Evolutionary conservation across 2,797 vertebrate species (phyloP).

Genomic region (Alcedo atthis): DNA sequence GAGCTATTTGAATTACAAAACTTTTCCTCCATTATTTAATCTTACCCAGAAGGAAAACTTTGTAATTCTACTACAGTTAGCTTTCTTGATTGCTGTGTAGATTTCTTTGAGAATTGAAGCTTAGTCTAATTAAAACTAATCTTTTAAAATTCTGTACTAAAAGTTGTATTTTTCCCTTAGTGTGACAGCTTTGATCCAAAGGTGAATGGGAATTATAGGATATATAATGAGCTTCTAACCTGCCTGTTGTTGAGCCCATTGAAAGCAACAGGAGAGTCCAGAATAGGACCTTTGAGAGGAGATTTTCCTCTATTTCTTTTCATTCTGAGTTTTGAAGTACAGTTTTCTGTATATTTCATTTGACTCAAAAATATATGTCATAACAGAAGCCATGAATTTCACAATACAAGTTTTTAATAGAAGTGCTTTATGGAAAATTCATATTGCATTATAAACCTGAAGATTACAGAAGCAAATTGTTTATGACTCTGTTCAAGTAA

Average conservation of each 20-base stretch:
- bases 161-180: not conserved
- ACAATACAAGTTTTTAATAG: not conserved
- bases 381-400: not conserved
- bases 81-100: not conserved
- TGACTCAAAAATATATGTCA: not conserved
- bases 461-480: not conserved
- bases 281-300: not conserved
- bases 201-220: not conserved
- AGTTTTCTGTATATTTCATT: not conserved
- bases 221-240: not conserved
- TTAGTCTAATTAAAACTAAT: not conserved
- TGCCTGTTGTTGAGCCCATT: not conserved
- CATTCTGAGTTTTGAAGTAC: not conserved
- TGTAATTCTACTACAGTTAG: not conserved
- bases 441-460: not conserved
- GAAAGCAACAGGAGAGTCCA: not conserved
- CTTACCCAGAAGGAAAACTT: not conserved
- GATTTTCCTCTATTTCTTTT: not conserved
- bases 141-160: not conserved
- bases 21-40: not conserved
- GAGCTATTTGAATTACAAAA: not conserved
- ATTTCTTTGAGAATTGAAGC: not conserved
- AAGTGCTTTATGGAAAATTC: not conserved
- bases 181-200: not conserved
- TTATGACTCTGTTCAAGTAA: not conserved